These are phyloP conservation scores for Apteryx mantelli DNA, from an alignment of 2,113 vertebrate species.

Conservation along the genomic window DNA sequence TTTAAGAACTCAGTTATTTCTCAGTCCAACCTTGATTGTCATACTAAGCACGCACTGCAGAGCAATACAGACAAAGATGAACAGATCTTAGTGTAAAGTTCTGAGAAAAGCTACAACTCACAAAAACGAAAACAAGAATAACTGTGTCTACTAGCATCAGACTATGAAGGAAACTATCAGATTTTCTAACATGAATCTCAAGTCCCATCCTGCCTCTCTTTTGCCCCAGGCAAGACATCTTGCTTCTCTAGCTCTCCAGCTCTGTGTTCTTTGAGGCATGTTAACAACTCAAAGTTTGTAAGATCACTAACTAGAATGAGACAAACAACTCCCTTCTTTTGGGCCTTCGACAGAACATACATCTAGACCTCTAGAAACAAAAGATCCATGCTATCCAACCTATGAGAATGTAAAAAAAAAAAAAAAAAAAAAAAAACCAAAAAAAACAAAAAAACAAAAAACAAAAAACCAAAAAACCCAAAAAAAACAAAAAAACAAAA, in stretches of 20 bases:
- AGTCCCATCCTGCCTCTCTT: not conserved
- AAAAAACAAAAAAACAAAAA: not conserved
- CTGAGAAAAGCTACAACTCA: not conserved
- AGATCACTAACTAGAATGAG: not conserved
- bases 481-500: not conserved
- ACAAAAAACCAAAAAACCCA: too few species aligned
- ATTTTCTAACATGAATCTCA: not conserved
- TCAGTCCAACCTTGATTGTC: not conserved
- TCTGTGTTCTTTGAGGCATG: not conserved
- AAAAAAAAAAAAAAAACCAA: not conserved
- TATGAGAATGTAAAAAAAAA: not conserved
- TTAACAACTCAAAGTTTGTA: not conserved
- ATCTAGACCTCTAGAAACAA: not conserved
- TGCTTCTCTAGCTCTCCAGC: not conserved
- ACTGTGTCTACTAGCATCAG: not conserved
- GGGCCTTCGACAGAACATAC: not conserved
- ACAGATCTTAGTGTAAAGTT: not conserved
- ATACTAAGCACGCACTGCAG: accelerated
- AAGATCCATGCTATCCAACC: not conserved
- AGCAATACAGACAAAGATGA: not conserved
- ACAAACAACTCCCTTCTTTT: not conserved
- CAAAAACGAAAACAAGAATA: not conserved
- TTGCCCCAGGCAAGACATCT: not conserved
- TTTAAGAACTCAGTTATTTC: not conserved
- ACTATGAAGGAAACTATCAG: not conserved